Conservation (phyloP, 2,113 vertebrate genomes). For the Sitta europaea region DNA sequence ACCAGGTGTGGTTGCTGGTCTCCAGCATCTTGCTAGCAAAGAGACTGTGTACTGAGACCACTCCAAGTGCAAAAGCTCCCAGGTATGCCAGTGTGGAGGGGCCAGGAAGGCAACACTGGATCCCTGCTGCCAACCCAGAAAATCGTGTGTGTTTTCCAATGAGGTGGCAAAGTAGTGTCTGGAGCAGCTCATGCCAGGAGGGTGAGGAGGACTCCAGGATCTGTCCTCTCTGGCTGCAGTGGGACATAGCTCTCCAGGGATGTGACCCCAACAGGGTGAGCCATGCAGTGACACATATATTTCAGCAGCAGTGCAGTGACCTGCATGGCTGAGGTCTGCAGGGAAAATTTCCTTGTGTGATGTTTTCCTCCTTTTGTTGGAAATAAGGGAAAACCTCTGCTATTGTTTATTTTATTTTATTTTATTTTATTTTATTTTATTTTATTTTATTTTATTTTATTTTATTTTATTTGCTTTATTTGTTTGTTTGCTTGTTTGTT, state of each 20-base stretch:
- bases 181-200: not conserved
- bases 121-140: not conserved
- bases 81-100: not conserved
- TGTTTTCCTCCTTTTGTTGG: not conserved
- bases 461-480: too few relatives aligned
- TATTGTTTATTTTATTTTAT: not conserved
- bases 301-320: not conserved
- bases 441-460: too few relatives aligned
- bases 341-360: not conserved
- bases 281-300: not conserved
- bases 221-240: not conserved
- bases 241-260: not conserved
- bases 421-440: too few relatives aligned
- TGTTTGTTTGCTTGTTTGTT: too few relatives aligned
- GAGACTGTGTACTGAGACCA: not conserved
- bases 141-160: not conserved
- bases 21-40: not conserved
- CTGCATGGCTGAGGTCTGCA: accelerated
- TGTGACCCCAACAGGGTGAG: accelerated
- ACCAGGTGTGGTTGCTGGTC: not conserved
- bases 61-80: not conserved
- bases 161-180: not conserved
- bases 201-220: not conserved
- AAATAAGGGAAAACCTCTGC: not conserved
- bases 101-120: not conserved